Evolutionary conservation across 1,140 invertebrate species (phyloP).

Genomic region (Scaptodrosophila lebanonensis): DNA sequence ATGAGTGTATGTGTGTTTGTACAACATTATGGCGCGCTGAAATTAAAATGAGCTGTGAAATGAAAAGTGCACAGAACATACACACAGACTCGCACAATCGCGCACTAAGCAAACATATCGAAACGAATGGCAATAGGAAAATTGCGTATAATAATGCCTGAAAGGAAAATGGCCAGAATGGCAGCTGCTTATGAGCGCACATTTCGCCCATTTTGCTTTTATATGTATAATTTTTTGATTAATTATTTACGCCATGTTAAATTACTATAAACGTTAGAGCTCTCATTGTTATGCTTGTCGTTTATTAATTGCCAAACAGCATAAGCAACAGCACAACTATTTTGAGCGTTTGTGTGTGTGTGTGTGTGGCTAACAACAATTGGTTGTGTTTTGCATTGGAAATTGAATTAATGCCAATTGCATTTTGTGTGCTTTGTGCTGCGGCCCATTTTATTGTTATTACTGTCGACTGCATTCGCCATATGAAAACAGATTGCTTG

Average conservation of each 20-base stretch:
- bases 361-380: slow-evolving; percentile 30
- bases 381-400: slow-evolving; percentile 25
- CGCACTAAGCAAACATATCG: too few species aligned
- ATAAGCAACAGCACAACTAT: slow-evolving; percentile 21
- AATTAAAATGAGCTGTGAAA: slow-evolving; percentile 50
- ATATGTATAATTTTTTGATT: slow-evolving; percentile 26
- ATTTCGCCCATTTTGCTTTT: slow-evolving; percentile 9
- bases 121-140: not conserved
- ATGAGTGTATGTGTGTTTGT: not conserved
- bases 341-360: too few species aligned
- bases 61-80: slow-evolving; percentile 33
- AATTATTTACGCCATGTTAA: slow-evolving; percentile 52
- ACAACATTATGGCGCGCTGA: not conserved
- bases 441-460: not conserved
- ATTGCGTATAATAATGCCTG: slow-evolving; percentile 6
- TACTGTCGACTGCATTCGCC: not conserved
- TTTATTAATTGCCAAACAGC: slow-evolving; percentile 32
- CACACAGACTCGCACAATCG: not conserved
- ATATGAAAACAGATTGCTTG: not conserved
- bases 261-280: slow-evolving; percentile 26
- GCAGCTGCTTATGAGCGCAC: too few species aligned
- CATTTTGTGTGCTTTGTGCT: slow-evolving; percentile 6
- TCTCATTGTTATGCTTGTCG: slow-evolving; percentile 22
- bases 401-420: slow-evolving; percentile 37
- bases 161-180: slow-evolving; percentile 17